phyloP scores from a whole-genome alignment of 2,888 invertebrate genomes.

The Lycocerus yunnanus region DNA sequence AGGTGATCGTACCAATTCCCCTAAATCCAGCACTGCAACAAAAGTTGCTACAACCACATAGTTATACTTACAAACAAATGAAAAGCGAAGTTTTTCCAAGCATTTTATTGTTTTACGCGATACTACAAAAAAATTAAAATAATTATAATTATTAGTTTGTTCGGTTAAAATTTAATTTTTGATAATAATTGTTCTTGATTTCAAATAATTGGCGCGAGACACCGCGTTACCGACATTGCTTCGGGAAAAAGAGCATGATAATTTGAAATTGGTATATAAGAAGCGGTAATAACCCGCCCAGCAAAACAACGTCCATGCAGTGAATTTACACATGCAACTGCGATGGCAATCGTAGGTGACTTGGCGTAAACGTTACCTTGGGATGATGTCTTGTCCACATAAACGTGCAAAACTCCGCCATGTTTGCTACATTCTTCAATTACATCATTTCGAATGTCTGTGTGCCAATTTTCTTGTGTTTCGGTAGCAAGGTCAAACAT shows the following conservation, averaged over 20 bases:
- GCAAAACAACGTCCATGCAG: conserved; percentile 98
- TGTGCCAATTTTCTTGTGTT: conserved; percentile 82
- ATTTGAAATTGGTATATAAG: conserved; percentile 96
- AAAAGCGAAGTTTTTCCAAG: neutral
- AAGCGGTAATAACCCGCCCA: conserved; percentile 95
- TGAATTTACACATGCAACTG: conserved; percentile 94
- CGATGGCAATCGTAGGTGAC: conserved; percentile 95
- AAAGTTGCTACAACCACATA: neutral
- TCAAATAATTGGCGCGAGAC: conserved; percentile 63
- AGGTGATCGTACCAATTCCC: too few species aligned
- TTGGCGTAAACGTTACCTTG: conserved; percentile 98
- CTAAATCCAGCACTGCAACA: too few species aligned
- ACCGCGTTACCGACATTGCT: conserved; percentile 74
- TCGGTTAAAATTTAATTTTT: neutral
- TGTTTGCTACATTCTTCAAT: conserved; percentile 98
- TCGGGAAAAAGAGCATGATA: conserved; percentile 98
- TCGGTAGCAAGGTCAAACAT: conserved; percentile 94
- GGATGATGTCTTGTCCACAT: conserved; percentile 92
- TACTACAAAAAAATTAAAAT: neutral
- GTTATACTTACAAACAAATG: neutral
- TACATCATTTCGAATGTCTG: conserved; percentile 95
- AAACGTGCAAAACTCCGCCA: conserved; percentile 94
- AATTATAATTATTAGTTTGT: neutral
- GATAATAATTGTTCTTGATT: neutral
- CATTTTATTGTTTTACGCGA: neutral